These are phyloP conservation scores for Amphimallon solstitiale DNA, from an alignment of 2,888 invertebrate species.

Conservation along the genomic window DNA sequence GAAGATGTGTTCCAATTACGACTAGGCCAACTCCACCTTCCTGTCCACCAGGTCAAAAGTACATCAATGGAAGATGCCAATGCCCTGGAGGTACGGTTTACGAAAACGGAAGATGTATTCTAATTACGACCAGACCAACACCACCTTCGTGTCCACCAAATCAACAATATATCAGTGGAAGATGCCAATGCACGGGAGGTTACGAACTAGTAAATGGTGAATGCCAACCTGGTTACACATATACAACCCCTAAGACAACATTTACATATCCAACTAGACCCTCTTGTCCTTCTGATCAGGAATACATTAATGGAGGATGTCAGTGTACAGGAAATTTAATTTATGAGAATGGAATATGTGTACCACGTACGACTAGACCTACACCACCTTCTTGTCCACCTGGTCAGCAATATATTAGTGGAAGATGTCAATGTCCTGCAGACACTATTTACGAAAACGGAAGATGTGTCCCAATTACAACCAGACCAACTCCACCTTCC, in stretches of 20 bases:
- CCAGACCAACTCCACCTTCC: slow-evolving; percentile 21
- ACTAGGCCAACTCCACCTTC: slow-evolving; percentile 26
- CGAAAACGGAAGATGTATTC: slow-evolving; percentile 10
- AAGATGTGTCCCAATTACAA: slow-evolving; percentile 20
- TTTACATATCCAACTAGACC: slow-evolving; percentile 33
- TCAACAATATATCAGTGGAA: slow-evolving; percentile 32
- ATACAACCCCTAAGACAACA: too few species aligned
- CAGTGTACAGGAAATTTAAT: slow-evolving; percentile 6
- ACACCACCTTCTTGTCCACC: background rate
- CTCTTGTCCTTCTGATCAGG: background rate
- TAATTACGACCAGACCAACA: background rate
- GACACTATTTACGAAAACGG: slow-evolving; percentile 20
- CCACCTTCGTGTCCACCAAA: slow-evolving; percentile 11
- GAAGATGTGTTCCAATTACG: slow-evolving; percentile 18
- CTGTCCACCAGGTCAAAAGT: background rate
- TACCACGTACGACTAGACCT: slow-evolving; percentile 10
- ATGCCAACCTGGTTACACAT: slow-evolving; percentile 16
- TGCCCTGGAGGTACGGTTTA: slow-evolving; percentile 11
- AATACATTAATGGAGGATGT: slow-evolving; percentile 27
- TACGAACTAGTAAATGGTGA: slow-evolving; percentile 32
- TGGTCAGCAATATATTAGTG: slow-evolving; percentile 24
- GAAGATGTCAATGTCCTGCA: slow-evolving; percentile 24
- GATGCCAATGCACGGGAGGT: slow-evolving; percentile 34
- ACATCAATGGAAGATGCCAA: slow-evolving; percentile 11
- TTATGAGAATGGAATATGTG: slow-evolving; percentile 3